These are phyloP conservation scores for Eulimnadia texana DNA, from an alignment of 1,140 invertebrate genomes.

Conservation along the genomic window DNA sequence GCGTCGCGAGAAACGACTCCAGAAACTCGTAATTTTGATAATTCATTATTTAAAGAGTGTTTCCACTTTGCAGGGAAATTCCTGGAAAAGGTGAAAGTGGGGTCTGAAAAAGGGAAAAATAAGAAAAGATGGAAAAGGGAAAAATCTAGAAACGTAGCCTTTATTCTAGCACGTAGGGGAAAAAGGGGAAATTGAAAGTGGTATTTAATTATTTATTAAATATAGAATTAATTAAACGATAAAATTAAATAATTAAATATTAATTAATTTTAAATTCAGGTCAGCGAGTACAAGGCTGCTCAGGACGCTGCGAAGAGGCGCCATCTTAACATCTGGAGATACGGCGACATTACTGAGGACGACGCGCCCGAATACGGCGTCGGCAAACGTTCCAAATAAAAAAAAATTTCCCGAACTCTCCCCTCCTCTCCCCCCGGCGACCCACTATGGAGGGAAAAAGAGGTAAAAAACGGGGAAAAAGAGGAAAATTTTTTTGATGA, in stretches of 20 bases:
- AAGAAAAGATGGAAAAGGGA: too few species aligned
- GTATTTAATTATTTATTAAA: conserved; percentile 15
- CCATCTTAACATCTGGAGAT: conserved; percentile 81
- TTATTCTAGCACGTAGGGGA: too few species aligned
- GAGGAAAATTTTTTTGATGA: too few species aligned
- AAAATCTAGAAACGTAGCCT: too few species aligned
- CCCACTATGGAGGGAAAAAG: too few species aligned
- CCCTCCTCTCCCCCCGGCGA: background rate
- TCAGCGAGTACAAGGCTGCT: conserved; percentile 64
- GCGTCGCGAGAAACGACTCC: conserved; percentile 61
- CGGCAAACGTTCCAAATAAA: conserved; percentile 18
- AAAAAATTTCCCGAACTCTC: conserved; percentile 1
- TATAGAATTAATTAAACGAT: background rate
- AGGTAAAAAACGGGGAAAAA: too few species aligned
- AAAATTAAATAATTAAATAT: background rate
- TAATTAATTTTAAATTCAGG: conserved; percentile 30
- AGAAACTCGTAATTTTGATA: conserved; percentile 61
- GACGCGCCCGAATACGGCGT: conserved; percentile 77
- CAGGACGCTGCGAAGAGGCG: conserved; percentile 70
- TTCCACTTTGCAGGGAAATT: too few species aligned
- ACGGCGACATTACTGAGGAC: conserved; percentile 90
- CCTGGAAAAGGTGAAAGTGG: too few species aligned
- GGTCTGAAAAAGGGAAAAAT: too few species aligned
- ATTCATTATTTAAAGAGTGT: too few species aligned
- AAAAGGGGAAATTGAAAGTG: too few species aligned